Percentiles rank a stretch among this genome's conserved stretches.
phyloP scores from a whole-genome alignment of 2,888 invertebrate species.

The Orchesellides sinensis region DNA sequence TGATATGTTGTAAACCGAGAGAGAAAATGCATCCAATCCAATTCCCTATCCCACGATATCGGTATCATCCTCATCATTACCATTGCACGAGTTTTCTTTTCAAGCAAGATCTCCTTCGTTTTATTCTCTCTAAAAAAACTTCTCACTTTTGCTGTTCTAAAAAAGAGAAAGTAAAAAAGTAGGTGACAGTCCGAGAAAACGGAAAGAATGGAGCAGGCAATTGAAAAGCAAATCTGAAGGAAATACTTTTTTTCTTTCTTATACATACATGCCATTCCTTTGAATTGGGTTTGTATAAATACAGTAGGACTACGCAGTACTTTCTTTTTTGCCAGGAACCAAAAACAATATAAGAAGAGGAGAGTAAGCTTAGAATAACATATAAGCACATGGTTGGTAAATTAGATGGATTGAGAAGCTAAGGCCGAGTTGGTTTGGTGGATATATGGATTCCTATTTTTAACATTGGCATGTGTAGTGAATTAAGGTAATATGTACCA shows the following conservation, averaged over 20 bases:
- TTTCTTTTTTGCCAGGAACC: too few species aligned
- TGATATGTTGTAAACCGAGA: too few species aligned
- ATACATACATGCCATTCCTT: constrained; percentile 22
- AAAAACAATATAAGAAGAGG: too few species aligned
- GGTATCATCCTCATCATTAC: constrained; percentile 11
- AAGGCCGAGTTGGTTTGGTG: too few species aligned
- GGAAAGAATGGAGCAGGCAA: neutral
- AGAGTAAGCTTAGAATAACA: neutral
- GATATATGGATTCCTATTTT: too few species aligned
- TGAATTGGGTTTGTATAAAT: neutral
- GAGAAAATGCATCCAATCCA: too few species aligned
- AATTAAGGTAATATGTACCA: too few species aligned
- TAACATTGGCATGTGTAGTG: too few species aligned
- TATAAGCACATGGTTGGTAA: neutral
- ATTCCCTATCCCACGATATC: neutral
- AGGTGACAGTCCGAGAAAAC: neutral
- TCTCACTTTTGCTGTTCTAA: neutral
- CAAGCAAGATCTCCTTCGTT: neutral
- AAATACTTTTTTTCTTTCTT: neutral
- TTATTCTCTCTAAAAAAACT: neutral
- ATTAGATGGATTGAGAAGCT: neutral
- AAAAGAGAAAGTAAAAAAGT: neutral
- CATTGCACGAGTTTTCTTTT: constrained; percentile 20
- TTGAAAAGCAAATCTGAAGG: neutral
- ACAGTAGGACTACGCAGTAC: neutral